Percentiles rank a stretch among this genome's conserved stretches.
Conservation (phyloP, 2,113 vertebrate species). For the Balaenoptera acutorostrata region DNA sequence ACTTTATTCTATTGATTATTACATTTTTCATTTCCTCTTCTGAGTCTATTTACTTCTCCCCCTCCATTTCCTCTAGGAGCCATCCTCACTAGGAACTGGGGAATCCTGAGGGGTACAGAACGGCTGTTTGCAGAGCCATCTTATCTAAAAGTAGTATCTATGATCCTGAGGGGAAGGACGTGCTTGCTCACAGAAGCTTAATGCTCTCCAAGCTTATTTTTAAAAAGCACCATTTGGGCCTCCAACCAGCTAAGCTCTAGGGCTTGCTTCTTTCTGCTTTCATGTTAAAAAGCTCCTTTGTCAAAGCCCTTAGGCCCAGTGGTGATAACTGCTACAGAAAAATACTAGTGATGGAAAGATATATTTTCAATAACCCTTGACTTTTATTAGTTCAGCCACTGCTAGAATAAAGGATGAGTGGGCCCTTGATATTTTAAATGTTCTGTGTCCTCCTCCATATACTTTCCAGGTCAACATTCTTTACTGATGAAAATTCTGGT, state of each 20-base stretch:
- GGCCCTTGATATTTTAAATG: constrained; percentile 72
- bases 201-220: constrained; percentile 49
- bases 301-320: constrained; percentile 63
- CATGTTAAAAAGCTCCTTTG: constrained; percentile 67
- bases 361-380: constrained; percentile 74
- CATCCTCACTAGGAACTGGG: neutral
- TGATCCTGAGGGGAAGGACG: neutral
- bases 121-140: neutral
- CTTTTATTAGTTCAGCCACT: constrained; percentile 70
- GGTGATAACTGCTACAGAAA: constrained; percentile 70
- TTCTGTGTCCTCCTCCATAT: constrained; percentile 32
- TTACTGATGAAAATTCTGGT: constrained; percentile 67
- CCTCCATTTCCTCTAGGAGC: neutral
- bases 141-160: neutral
- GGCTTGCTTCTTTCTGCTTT: constrained; percentile 48
- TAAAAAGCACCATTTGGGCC: constrained; percentile 28
- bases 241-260: neutral
- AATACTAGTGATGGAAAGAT: constrained; percentile 67
- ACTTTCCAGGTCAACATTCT: constrained; percentile 73
- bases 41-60: neutral
- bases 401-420: constrained; percentile 72
- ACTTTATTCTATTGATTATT: neutral
- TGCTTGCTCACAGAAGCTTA: constrained; percentile 11
- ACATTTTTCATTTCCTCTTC: neutral
- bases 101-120: neutral